Evolutionary conservation across 1,140 invertebrate species (phyloP).

Genomic region (Lordiphosa collinella): DNA sequence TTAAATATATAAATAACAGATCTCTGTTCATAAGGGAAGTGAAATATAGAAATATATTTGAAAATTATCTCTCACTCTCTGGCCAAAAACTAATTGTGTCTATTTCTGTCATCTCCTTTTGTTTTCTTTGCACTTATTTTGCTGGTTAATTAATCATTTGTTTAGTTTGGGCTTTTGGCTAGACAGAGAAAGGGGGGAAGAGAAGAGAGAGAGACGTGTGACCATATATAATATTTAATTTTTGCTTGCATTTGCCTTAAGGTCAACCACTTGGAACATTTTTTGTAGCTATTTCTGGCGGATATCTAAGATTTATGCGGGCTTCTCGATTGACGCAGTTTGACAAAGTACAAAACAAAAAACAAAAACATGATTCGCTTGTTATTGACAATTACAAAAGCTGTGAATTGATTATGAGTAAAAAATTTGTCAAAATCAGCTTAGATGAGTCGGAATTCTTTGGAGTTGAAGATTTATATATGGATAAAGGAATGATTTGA

Average conservation of each 20-base stretch:
- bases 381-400: not conserved
- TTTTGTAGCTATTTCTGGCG: no score
- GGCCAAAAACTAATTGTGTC: conserved; percentile 13
- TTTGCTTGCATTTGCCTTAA: conserved; percentile 35
- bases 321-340: conserved; percentile 10
- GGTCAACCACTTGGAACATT: conserved; percentile 56
- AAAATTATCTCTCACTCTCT: not conserved
- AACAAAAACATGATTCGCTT: conserved; percentile 6
- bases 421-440: no score
- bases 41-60: conserved; percentile 7
- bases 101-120: conserved; percentile 20
- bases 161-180: conserved; percentile 1
- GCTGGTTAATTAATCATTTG: conserved; percentile 63
- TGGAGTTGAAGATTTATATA: no score
- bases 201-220: no score
- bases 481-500: no score
- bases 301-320: not conserved
- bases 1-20: conserved; percentile 4
- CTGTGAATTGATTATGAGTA: not conserved
- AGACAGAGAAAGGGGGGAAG: no score
- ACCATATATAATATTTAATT: conserved; percentile 22
- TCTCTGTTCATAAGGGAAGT: conserved; percentile 7
- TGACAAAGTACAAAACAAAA: not conserved
- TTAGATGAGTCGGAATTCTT: no score
- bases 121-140: conserved; percentile 12